A percentile compares a stretch with the other conserved stretches of the same genome.
These are phyloP conservation scores for Atlantisia rogersi DNA, from an alignment of 2,113 vertebrate species.

Conservation along the genomic window DNA sequence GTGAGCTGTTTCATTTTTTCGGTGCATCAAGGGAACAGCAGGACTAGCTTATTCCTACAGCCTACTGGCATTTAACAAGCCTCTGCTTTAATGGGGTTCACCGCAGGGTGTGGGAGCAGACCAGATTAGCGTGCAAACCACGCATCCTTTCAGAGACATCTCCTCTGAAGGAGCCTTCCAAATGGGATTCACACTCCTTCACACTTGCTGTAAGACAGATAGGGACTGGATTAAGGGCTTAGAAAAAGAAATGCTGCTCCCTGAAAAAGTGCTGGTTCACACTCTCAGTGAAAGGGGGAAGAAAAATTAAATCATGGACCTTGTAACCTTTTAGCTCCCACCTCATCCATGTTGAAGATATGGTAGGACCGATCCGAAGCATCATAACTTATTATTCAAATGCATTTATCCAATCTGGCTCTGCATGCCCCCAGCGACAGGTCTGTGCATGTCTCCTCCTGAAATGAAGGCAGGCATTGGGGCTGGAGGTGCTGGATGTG, in stretches of 20 bases:
- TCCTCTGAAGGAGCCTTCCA: conserved; percentile 40
- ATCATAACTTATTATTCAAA: neutral
- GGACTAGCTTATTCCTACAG: conserved; percentile 19
- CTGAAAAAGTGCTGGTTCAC: neutral
- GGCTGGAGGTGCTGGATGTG: neutral
- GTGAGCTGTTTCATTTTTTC: neutral
- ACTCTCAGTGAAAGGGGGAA: neutral
- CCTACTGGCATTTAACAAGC: conserved; percentile 45
- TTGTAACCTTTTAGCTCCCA: neutral
- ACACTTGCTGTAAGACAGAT: conserved; percentile 8
- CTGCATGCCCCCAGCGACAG: neutral
- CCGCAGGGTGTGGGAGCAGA: neutral
- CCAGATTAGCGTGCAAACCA: conserved; percentile 52
- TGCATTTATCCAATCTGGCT: neutral
- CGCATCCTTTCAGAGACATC: neutral
- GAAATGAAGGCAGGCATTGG: neutral
- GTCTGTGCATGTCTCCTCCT: neutral
- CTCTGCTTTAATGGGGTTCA: conserved; percentile 42
- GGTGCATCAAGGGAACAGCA: conserved; percentile 49
- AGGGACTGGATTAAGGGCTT: conserved; percentile 32
- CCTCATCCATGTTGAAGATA: neutral
- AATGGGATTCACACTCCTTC: conserved; percentile 61
- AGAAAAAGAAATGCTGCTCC: neutral
- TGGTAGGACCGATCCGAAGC: neutral
- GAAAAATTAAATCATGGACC: neutral